Base-by-base conservation (phyloP, 1,140 invertebrate genomes). In the Portunus trituberculatus region DNA sequence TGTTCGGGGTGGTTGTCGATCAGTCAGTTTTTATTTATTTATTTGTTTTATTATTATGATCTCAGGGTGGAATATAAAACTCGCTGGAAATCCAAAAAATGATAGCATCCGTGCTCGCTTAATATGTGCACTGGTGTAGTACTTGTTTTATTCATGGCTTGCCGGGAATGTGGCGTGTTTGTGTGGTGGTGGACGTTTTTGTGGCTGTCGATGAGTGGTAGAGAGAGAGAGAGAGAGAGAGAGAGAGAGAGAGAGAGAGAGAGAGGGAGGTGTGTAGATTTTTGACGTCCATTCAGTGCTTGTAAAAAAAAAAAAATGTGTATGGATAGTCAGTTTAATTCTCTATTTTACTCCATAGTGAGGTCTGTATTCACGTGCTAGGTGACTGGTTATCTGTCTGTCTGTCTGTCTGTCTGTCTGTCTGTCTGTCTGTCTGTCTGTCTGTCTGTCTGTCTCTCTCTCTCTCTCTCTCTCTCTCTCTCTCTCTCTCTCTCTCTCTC, bases 171-270 rank as follows among this genome's bases (percentile, higher is more conserved):
- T 76, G 67, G 16, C 25, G 67, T 76, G 67, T 76, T n/a, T 76
- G 67, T 76, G 67, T 76, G 67, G 12, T n/a, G 67, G 67, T 59
- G 67, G 67, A 39, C 67, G 67, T 76, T 76, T 76, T 76, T 76
- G 67, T 76, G 16, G 67, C 67, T 76, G 16, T 7, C 0, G 8
- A 20, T n/a, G 67, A n/a, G n/a, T n/a, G 67, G 6, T 12, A 76
- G 67, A 76, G 67, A 76, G 67, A 76, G 67, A 76, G 67, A 76
- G 67, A 76, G 67, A 76, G 67, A 76, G 67, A 76, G 67, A 76
- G 67, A 76, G 67, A 76, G 67, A 76, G 67, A 76, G 67, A 76
- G 67, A 76, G 67, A 76, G 67, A 76, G 67, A 76, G 67, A 76
- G 67, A 76, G 67, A 76, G 67, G n/a, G 67, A 76, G 67, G 67